These are phyloP conservation scores for Stegana nigrithorax DNA, from an alignment of 2,888 invertebrate species.

Conservation along the genomic window DNA sequence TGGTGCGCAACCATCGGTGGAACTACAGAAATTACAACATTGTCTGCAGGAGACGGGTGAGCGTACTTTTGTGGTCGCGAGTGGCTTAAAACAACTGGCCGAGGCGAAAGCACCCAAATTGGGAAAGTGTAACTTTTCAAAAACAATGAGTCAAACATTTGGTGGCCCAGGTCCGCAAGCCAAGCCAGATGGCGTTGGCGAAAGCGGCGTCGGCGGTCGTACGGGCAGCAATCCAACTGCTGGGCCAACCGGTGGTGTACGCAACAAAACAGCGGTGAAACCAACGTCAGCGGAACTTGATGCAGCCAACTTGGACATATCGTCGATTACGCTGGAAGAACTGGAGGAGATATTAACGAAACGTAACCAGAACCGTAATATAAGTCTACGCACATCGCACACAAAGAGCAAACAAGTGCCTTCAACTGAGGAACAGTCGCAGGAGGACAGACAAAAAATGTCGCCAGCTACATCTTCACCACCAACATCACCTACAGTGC, in stretches of 20 bases:
- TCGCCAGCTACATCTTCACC: neutral
- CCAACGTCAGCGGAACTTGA: conserved; percentile 36
- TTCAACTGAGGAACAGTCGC: neutral
- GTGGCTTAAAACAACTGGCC: conserved; percentile 77
- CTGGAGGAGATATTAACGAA: conserved; percentile 67
- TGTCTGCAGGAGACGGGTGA: conserved; percentile 73
- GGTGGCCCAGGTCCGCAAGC: neutral
- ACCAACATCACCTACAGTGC: neutral
- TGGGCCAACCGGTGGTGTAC: neutral
- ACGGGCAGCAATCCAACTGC: neutral
- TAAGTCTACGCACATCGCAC: conserved; percentile 55
- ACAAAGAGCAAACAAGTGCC: conserved; percentile 47
- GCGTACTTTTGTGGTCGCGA: conserved; percentile 76
- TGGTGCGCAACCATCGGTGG: conserved; percentile 52
- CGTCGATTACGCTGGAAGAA: conserved; percentile 66
- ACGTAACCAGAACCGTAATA: conserved; percentile 58
- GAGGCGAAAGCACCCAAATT: conserved; percentile 35
- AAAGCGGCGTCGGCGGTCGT: neutral
- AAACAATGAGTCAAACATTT: conserved; percentile 36
- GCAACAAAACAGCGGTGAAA: neutral
- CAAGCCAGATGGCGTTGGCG: neutral
- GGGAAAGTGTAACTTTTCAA: conserved; percentile 30
- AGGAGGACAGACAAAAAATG: too few species aligned
- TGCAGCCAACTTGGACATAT: conserved; percentile 64
- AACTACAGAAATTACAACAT: conserved; percentile 66